These are phyloP conservation scores for Acipenser transmontanus DNA, from an alignment of 2,797 vertebrate species.

Conservation along the genomic window DNA sequence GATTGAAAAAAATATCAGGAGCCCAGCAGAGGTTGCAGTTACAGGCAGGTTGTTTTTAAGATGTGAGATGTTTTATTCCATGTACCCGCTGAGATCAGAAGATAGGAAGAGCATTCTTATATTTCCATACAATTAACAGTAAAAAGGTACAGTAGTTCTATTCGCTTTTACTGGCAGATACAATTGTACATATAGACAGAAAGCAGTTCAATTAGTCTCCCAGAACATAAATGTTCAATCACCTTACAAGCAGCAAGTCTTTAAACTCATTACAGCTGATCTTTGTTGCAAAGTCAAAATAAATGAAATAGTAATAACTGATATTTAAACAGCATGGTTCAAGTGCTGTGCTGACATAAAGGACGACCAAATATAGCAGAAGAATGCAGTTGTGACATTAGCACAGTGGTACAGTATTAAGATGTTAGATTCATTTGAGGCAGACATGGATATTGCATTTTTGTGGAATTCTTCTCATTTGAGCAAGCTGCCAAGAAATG, in stretches of 20 bases:
- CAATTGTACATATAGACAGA: background rate
- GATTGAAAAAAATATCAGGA: no score
- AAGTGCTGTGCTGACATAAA: background rate
- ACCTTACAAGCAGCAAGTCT: background rate
- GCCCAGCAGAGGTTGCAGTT: no score
- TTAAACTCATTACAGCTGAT: background rate
- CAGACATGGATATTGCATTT: slow-evolving; percentile 2
- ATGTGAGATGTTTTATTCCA: no score
- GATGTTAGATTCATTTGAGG: background rate
- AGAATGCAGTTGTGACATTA: background rate
- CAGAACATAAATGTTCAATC: background rate
- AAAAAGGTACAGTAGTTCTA: no score
- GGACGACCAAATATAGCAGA: background rate
- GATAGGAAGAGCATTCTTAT: no score
- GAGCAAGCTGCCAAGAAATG: background rate
- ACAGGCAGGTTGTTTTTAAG: no score
- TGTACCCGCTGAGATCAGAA: no score
- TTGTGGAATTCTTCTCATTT: background rate
- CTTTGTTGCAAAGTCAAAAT: background rate
- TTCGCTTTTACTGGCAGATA: no score
- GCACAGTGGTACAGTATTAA: background rate
- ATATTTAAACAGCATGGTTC: background rate
- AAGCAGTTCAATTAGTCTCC: background rate
- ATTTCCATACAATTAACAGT: no score
- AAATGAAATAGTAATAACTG: background rate